phyloP scores from a whole-genome alignment of 2,113 vertebrate genomes.

The Gallinago jamesoni region DNA sequence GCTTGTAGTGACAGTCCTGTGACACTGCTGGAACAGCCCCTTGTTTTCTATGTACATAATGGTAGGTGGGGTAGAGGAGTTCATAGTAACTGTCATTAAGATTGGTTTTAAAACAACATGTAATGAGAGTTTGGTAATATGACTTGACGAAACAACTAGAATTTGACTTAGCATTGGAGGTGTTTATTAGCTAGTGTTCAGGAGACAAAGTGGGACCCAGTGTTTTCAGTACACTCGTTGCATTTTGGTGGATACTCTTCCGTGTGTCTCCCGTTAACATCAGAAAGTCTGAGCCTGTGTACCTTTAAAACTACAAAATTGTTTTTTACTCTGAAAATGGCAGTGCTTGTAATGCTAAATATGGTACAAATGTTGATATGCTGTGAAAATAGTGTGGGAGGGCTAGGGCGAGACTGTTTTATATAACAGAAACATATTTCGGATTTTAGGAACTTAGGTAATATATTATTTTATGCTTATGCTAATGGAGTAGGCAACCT shows the following conservation, averaged over 20 bases:
- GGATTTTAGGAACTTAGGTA: not conserved
- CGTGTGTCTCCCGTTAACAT: not conserved
- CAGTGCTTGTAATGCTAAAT: not conserved
- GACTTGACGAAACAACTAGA: not conserved
- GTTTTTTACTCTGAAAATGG: constrained; percentile 17
- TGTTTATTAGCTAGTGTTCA: not conserved
- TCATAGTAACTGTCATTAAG: not conserved
- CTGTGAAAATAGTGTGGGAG: not conserved
- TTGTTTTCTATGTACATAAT: not conserved
- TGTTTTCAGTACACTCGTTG: not conserved
- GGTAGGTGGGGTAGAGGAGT: not conserved
- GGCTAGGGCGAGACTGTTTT: not conserved
- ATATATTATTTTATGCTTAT: not conserved
- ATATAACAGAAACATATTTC: not conserved
- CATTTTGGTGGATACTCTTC: not conserved
- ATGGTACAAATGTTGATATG: not conserved
- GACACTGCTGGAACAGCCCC: not conserved
- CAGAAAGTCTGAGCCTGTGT: not conserved
- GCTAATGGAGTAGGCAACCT: not conserved
- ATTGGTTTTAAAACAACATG: not conserved
- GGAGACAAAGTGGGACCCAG: not conserved
- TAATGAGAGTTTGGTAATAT: not conserved
- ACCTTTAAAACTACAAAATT: not conserved
- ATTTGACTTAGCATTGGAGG: not conserved
- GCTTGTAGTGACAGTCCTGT: not conserved